Base-by-base conservation (phyloP, 2,797 vertebrate species). In the Diglossa cyanea region DNA sequence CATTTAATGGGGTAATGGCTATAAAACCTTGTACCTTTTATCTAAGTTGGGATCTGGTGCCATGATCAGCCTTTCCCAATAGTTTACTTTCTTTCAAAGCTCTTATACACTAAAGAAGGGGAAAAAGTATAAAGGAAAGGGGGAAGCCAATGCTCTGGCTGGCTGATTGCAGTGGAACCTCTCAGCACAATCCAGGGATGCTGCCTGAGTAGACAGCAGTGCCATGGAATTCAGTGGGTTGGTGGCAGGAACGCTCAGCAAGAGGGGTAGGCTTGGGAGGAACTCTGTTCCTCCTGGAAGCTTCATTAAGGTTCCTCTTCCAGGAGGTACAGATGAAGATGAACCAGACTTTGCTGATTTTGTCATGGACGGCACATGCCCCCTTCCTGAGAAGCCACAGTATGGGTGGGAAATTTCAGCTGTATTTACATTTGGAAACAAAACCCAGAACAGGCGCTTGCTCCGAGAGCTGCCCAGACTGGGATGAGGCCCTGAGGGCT, bases 151-250 rank as follows among this genome's bases (percentile, higher is more conserved):
- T 40, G 54, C 53, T 63, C 26, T 2, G 1, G 7, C 40, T 48
- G 61, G 30, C 33, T 1, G 6, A 19, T 21, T 1, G 2, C 60
- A 48, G 30, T 3, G 9, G 54, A 84, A 51, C 47, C 40, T 82
- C 67, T 80, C 63, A 40, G 66, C 61, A 68, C 33, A 65, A 14
- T 21, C 51, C 30, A 33, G 58, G 30, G 47, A 50, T 92, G 81
- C 76, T 93, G 77, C 40, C 31, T 0, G 0, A 51, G 12, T 33
- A 63, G 60, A n/a, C 4, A 30, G 50, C 0, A 0, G 31, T 11
- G 9, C 70, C 2, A 2, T 1, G 7, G 93, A 83, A 77, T 72
- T 76, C 60, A 28, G 19, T 14, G 65, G 30, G 39, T 28, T 80
- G 54, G 31, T 77, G 85, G 51, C 61, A 42, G 68, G 65, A 93